Conservation (phyloP, 1,140 invertebrate genomes). For the Tetragnatha versicolor region DNA sequence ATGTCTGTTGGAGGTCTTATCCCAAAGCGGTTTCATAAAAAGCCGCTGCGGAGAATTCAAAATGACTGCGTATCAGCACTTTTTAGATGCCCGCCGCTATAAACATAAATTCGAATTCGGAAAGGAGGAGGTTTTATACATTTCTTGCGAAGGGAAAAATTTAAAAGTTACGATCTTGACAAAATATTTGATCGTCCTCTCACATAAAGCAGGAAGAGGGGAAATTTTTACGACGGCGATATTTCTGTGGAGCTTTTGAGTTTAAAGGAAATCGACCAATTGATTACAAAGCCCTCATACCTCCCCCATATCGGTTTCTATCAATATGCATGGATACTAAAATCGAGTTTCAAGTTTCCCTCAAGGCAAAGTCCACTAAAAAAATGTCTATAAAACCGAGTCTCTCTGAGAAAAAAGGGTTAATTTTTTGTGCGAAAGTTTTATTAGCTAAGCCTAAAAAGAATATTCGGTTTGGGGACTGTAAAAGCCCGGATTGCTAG, state of each 20-base stretch:
- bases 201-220: neutral
- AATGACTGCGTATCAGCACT: slow-evolving; percentile 27
- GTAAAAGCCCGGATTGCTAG: too few species aligned
- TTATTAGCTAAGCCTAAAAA: neutral
- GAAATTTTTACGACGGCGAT: slow-evolving; percentile 31
- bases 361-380: neutral
- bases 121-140: neutral
- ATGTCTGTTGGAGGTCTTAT: neutral
- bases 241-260: slow-evolving; percentile 20
- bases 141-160: neutral
- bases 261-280: slow-evolving; percentile 36
- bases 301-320: neutral
- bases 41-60: slow-evolving; percentile 11
- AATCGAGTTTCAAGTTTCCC: slow-evolving; percentile 35
- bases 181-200: slow-evolving; percentile 25
- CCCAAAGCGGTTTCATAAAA: slow-evolving; percentile 20
- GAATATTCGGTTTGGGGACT: too few species aligned
- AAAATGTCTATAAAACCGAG: too few species aligned
- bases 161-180: slow-evolving; percentile 29
- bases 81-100: slow-evolving; percentile 28
- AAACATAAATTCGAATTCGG: slow-evolving; percentile 40
- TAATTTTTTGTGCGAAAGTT: too few species aligned
- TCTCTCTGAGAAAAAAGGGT: too few species aligned
- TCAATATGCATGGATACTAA: slow-evolving; percentile 37
- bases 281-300: slow-evolving; percentile 16